Base-by-base conservation (phyloP, 2,797 vertebrate genomes). In the Hephaestus fuliginosus region DNA sequence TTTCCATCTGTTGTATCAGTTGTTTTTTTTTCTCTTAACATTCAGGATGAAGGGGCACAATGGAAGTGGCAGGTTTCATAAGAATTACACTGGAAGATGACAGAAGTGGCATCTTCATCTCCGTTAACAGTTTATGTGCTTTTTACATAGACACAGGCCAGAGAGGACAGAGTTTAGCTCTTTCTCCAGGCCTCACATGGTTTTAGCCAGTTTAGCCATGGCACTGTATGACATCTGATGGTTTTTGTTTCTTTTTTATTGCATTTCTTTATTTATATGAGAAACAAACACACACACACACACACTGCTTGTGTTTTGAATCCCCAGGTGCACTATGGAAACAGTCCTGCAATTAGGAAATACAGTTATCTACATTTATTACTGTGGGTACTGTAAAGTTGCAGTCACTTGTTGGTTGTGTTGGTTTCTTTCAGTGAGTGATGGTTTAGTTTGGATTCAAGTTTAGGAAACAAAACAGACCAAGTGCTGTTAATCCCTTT, bases 61-160 rank as follows among this genome's bases (percentile, higher is more conserved):
- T 43, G n/a, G 15, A 18, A 25, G 11, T n/a, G 12, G 0, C 28
- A 30, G 2, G 87, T 95, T 93, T 80, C 30, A 33, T 80, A 64
- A 94, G 85, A 93, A 89, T 93, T 25, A 3, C 8, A 55, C 11
- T 65, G n/a, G 20, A 65, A 52, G 22, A 78, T 0, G 9, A 12
- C 52, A 22, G 0, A 65, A 44, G 25, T 52, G 48, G 57, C 5
- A 13, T 70, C 13, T 20, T 51, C 17, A 12, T 64, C 49, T 81
- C 92, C 4, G 93, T 86, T 87, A 91, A 92, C 93, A 92, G 82
- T 94, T 96, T 91, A 92, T 93, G 93, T 88, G 5, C 83, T 89
- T 57, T 84, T 86, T 92, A 95, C 93, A 91, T 95, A 96, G 95
- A 74, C 56, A 83, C 78, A 53, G 69, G 3, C 12, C 22, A 17